Conservation (phyloP, 2,113 vertebrate species). For the Chroicocephalus ridibundus region DNA sequence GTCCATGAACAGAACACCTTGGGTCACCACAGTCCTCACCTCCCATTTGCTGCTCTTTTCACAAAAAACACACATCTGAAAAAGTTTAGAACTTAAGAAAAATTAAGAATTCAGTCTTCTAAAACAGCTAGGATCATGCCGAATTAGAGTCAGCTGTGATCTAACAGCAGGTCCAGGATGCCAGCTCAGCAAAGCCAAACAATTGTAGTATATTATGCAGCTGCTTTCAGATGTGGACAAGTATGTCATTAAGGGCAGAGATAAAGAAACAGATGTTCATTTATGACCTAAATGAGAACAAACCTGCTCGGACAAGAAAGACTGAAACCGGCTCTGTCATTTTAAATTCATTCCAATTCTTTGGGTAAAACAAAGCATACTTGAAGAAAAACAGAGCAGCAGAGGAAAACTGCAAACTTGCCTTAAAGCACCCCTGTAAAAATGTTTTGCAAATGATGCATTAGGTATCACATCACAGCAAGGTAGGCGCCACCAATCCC, state of each 20-base stretch:
- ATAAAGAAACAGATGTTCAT: constrained; percentile 47
- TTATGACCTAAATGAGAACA: constrained; percentile 14
- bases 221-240: constrained; percentile 40
- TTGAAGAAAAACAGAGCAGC: neutral
- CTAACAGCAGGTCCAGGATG: neutral
- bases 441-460: neutral
- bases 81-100: constrained; percentile 13
- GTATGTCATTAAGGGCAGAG: constrained; percentile 12
- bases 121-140: neutral
- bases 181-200: constrained; percentile 35
- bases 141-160: constrained; percentile 31
- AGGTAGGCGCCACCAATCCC: neutral
- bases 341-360: neutral
- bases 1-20: neutral
- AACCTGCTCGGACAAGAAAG: neutral
- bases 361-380: neutral
- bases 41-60: neutral
- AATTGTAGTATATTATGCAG: neutral
- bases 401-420: neutral
- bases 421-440: neutral
- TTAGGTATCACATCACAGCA: neutral
- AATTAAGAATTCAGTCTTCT: neutral
- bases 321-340: neutral
- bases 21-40: neutral
- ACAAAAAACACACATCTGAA: neutral